phyloP scores from a whole-genome alignment of 2,113 vertebrate species.

The Mohoua ochrocephala region DNA sequence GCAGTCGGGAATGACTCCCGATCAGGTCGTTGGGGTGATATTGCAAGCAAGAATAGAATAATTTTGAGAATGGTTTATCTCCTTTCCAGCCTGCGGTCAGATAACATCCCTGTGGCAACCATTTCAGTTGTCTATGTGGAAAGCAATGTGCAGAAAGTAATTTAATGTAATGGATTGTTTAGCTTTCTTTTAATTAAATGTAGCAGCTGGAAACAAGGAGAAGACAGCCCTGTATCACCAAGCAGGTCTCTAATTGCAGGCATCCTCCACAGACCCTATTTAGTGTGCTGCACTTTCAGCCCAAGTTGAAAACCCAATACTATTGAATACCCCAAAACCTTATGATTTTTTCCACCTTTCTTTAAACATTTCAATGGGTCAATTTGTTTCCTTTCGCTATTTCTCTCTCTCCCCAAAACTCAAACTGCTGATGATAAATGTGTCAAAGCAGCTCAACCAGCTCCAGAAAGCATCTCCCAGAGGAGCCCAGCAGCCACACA shows the following conservation, averaged over 20 bases:
- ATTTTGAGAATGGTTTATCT: neutral
- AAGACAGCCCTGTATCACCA: constrained; percentile 40
- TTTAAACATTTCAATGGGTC: neutral
- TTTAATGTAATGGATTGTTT: constrained; percentile 69
- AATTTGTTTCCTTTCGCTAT: neutral
- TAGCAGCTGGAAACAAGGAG: constrained; percentile 63
- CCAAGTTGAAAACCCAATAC: neutral
- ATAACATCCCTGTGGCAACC: constrained; percentile 50
- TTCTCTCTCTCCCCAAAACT: neutral
- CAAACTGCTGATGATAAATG: neutral
- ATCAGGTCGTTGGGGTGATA: neutral
- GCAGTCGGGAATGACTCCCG: neutral
- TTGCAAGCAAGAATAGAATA: constrained; percentile 2
- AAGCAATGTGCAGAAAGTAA: constrained; percentile 62
- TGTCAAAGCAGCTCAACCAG: neutral
- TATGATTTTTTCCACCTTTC: neutral
- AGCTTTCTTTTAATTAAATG: constrained; percentile 67
- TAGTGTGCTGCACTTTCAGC: neutral
- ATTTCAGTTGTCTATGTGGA: constrained; percentile 16
- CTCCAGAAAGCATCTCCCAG: neutral
- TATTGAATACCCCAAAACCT: neutral
- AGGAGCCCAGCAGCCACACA: neutral
- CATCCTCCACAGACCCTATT: neutral
- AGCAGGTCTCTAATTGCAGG: constrained; percentile 30
- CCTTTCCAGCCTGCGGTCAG: constrained; percentile 29